phyloP scores from a whole-genome alignment of 1,140 invertebrate species.

The Cotesia chilonis region DNA sequence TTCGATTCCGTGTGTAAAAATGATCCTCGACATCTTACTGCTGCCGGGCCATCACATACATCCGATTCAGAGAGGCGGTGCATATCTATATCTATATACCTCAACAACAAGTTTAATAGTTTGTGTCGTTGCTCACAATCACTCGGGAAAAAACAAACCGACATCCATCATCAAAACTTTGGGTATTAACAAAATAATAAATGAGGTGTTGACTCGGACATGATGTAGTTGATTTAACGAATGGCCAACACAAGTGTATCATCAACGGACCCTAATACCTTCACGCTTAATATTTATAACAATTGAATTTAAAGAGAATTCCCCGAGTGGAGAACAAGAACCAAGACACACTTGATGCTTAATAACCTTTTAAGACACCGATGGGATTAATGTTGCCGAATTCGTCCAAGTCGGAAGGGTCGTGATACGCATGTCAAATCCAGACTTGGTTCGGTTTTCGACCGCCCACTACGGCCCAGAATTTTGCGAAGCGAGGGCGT shows the following conservation, averaged over 20 bases:
- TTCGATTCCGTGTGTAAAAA: constrained; percentile 2
- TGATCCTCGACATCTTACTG: not conserved
- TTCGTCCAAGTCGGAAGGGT: constrained; percentile 26
- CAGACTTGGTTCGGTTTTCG: not conserved
- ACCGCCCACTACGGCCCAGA: constrained; percentile 38
- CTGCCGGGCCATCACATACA: not conserved
- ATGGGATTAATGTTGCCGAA: constrained; percentile 15
- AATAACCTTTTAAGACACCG: constrained; percentile 16
- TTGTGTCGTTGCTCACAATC: no score
- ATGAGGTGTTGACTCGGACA: no score
- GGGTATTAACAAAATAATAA: no score
- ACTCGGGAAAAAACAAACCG: no score
- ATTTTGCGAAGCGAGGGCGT: constrained; percentile 17
- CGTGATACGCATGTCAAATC: constrained; percentile 37
- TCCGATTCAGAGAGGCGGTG: no score
- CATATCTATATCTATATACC: no score
- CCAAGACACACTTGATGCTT: not conserved
- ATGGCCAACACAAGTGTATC: no score
- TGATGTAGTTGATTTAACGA: no score
- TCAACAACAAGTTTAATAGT: no score
- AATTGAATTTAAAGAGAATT: constrained; percentile 13
- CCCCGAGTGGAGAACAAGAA: not conserved
- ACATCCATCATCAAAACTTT: no score
- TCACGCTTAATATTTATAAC: not conserved
- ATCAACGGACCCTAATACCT: no score